These are phyloP conservation scores for Dasyurus viverrinus DNA, from an alignment of 2,113 vertebrate genomes.

Conservation along the genomic window DNA sequence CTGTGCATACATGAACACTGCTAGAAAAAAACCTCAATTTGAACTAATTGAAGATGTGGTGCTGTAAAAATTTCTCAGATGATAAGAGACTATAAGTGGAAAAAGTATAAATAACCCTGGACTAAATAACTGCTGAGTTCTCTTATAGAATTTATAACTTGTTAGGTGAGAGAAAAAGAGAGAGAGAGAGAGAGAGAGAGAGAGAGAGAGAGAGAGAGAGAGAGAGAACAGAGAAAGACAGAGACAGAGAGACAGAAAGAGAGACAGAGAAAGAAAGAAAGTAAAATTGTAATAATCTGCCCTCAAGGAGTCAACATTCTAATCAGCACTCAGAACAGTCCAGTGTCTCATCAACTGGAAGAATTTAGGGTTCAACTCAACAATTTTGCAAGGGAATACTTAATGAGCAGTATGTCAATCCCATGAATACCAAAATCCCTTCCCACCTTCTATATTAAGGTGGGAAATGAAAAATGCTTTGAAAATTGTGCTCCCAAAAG, in stretches of 20 bases:
- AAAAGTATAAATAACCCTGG: background rate
- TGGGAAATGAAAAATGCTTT: background rate
- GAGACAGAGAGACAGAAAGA: too few relatives aligned
- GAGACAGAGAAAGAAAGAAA: too few relatives aligned
- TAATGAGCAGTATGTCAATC: background rate
- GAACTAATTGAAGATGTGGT: too few relatives aligned
- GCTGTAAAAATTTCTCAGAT: too few relatives aligned
- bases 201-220: too few relatives aligned
- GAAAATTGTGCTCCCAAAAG: background rate
- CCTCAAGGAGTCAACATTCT: background rate
- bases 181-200: too few relatives aligned
- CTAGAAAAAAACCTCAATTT: too few relatives aligned
- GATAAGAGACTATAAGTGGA: too few relatives aligned
- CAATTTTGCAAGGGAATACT: background rate
- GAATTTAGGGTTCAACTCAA: background rate
- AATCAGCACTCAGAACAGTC: background rate
- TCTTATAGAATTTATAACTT: background rate
- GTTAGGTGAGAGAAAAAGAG: too few relatives aligned
- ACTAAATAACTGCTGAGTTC: background rate
- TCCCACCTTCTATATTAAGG: background rate
- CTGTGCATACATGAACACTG: too few relatives aligned
- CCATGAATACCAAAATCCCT: background rate
- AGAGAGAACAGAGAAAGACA: too few relatives aligned
- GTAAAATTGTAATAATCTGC: background rate
- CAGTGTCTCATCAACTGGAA: background rate